These are phyloP conservation scores for Quiscalus mexicanus DNA, from an alignment of 2,113 vertebrate genomes.

Conservation along the genomic window DNA sequence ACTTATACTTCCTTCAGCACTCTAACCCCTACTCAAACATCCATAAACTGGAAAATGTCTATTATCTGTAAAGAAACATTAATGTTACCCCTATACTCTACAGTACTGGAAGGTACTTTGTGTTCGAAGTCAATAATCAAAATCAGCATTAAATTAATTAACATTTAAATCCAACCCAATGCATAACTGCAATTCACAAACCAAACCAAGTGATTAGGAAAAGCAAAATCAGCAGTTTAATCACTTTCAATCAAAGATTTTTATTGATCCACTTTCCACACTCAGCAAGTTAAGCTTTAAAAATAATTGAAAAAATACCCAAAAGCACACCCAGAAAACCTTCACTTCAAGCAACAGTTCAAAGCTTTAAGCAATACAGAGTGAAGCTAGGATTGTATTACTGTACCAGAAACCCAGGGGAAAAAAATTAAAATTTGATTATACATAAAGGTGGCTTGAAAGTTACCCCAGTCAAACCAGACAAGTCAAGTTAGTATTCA, in stretches of 20 bases:
- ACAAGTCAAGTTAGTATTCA: not conserved
- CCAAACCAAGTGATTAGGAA: slow-evolving; percentile 12
- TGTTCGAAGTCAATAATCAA: not conserved
- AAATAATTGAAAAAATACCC: not conserved
- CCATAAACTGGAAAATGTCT: not conserved
- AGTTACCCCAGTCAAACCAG: not conserved
- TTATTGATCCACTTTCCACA: slow-evolving; percentile 1
- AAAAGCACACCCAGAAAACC: not conserved
- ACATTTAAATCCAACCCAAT: not conserved
- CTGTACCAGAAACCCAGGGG: not conserved
- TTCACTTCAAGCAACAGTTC: not conserved
- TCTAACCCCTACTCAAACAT: not conserved
- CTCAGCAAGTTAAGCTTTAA: not conserved
- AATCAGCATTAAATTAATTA: slow-evolving; percentile 1
- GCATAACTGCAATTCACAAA: not conserved
- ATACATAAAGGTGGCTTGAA: not conserved
- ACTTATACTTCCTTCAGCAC: not conserved
- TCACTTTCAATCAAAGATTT: not conserved
- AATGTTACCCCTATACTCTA: not conserved
- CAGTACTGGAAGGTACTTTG: not conserved
- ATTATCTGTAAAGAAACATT: not conserved
- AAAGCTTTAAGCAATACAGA: not conserved
- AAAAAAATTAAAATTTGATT: not conserved
- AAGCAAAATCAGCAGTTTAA: slow-evolving; percentile 31
- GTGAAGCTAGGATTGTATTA: not conserved